Conservation (phyloP, 2,113 vertebrate species). For the Lamprologus tigripictilis region DNA sequence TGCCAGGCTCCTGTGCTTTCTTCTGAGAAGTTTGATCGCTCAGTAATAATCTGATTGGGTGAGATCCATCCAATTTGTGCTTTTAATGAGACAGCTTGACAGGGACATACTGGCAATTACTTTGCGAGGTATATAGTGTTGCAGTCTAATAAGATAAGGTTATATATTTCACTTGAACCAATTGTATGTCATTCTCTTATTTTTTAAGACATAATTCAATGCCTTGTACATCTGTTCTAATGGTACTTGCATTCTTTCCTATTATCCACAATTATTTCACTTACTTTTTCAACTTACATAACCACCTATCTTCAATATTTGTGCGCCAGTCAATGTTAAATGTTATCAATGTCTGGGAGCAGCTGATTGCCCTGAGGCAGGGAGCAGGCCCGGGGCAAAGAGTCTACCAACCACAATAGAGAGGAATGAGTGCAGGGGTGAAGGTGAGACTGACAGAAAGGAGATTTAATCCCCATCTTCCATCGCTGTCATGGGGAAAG, state of each 20-base stretch:
- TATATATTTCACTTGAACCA: slow-evolving; percentile 47
- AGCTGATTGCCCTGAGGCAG: slow-evolving; percentile 24
- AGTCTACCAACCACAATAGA: neutral
- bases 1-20: slow-evolving; percentile 7
- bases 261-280: neutral
- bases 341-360: neutral
- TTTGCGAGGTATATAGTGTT: slow-evolving; percentile 24
- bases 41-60: slow-evolving; percentile 11
- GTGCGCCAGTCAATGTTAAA: neutral
- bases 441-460: slow-evolving; percentile 16
- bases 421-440: slow-evolving; percentile 5
- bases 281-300: neutral
- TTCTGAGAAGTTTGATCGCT: slow-evolving; percentile 37
- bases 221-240: neutral
- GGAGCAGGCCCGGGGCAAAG: neutral
- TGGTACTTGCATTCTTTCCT: neutral
- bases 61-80: slow-evolving; percentile 59
- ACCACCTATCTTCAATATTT: neutral
- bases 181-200: slow-evolving; percentile 30
- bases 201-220: neutral
- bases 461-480: slow-evolving; percentile 8
- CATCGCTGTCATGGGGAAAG: neutral
- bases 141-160: slow-evolving; percentile 57
- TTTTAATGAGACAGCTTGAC: slow-evolving; percentile 61
- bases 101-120: slow-evolving; percentile 58